A percentile compares a stretch with the other conserved stretches of the same genome.
Evolutionary conservation across 2,113 vertebrate species (phyloP).

Genomic region (Leucosticte australis): DNA sequence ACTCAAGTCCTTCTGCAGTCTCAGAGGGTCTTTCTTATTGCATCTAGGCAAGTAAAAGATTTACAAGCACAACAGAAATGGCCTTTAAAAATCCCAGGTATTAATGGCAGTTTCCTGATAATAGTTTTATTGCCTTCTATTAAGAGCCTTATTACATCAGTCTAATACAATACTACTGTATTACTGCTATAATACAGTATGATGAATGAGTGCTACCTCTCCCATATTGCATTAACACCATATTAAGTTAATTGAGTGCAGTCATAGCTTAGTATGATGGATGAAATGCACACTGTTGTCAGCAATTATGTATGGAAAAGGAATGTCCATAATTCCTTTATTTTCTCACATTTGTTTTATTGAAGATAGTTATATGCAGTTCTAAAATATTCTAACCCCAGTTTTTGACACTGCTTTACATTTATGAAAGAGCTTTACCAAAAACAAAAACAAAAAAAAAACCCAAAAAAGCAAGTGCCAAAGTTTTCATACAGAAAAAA

Average conservation of each 20-base stretch:
- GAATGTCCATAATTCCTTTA: background rate
- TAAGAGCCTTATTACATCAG: conserved; percentile 63
- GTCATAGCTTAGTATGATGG: conserved; percentile 50
- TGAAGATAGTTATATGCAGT: background rate
- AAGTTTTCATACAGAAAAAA: background rate
- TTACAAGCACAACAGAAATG: conserved; percentile 26
- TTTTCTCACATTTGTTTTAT: background rate
- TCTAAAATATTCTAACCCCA: background rate
- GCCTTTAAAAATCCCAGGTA: conserved; percentile 43
- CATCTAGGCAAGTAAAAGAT: conserved; percentile 30
- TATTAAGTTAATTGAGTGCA: conserved; percentile 50
- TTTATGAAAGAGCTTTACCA: background rate
- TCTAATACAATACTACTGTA: conserved; percentile 42
- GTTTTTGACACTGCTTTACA: background rate
- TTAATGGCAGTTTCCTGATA: conserved; percentile 45
- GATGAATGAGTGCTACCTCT: conserved; percentile 64
- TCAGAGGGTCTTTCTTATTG: conserved; percentile 53
- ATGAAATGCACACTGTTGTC: conserved; percentile 48
- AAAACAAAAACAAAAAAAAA: background rate
- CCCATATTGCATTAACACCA: conserved; percentile 56
- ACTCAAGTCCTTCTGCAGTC: background rate
- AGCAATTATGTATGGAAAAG: conserved; percentile 25
- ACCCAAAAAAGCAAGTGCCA: background rate
- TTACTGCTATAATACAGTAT: conserved; percentile 52
- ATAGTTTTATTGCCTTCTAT: conserved; percentile 32